Evolutionary conservation across 2,888 invertebrate species (phyloP).

Genomic region (Diarsia rubi): DNA sequence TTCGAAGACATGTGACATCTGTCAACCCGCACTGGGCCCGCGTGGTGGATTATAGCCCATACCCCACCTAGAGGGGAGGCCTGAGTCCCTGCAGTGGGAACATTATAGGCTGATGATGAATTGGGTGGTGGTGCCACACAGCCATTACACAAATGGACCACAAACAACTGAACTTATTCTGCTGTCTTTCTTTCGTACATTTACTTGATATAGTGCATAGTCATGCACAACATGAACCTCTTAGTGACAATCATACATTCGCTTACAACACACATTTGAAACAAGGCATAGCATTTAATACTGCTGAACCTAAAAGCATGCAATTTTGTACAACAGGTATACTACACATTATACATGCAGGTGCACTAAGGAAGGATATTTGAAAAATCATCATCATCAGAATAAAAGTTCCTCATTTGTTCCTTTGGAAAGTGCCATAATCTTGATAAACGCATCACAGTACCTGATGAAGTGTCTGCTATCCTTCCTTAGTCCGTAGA

Average conservation of each 20-base stretch:
- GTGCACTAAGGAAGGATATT: not conserved
- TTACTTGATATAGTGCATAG: not conserved
- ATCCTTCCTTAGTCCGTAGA: constrained; percentile 49
- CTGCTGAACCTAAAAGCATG: not conserved
- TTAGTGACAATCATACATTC: not conserved
- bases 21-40: too few species aligned
- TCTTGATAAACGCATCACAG: not conserved
- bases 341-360: not conserved
- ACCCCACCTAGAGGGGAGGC: too few species aligned
- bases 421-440: not conserved
- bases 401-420: not conserved
- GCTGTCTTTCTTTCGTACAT: not conserved
- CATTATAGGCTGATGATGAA: too few species aligned
- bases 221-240: not conserved
- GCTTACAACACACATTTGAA: not conserved
- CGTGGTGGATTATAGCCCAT: too few species aligned
- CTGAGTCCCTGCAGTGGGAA: too few species aligned
- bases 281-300: not conserved
- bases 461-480: constrained; percentile 58
- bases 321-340: not conserved
- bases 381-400: not conserved
- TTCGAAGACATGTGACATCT: too few species aligned
- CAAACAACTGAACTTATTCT: not conserved
- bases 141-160: not conserved
- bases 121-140: too few species aligned